Conservation (phyloP, 2,797 vertebrate species). For the Manis pentadactyla region DNA sequence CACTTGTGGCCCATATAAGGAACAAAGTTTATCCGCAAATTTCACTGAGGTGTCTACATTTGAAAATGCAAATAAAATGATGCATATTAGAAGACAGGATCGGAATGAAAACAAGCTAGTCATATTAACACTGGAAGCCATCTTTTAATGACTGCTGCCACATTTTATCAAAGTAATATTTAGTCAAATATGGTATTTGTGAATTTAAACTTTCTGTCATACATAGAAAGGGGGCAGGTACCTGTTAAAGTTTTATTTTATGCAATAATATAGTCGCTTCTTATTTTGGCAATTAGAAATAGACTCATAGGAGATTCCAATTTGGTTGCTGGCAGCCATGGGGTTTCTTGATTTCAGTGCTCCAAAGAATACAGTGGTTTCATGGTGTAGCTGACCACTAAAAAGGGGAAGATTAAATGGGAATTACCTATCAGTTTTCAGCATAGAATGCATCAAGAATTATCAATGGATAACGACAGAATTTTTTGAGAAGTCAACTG, state of each 20-base stretch:
- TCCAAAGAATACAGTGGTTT: constrained; percentile 66
- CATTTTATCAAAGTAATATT: constrained; percentile 69
- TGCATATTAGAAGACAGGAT: constrained; percentile 19
- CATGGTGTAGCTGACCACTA: constrained; percentile 57
- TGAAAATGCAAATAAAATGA: constrained; percentile 19
- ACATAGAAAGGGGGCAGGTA: constrained; percentile 79
- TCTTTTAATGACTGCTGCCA: constrained; percentile 73
- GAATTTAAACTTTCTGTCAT: constrained; percentile 75
- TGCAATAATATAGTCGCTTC: constrained; percentile 62
- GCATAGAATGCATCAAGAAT: neutral
- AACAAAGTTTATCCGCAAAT: constrained; percentile 5
- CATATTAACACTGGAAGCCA: constrained; percentile 77
- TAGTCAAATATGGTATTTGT: constrained; percentile 75
- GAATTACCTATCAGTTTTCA: constrained; percentile 53
- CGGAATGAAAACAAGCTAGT: constrained; percentile 45
- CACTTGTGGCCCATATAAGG: neutral
- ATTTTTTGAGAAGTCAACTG: constrained; percentile 61
- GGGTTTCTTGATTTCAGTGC: constrained; percentile 70
- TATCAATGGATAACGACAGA: constrained; percentile 8
- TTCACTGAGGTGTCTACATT: constrained; percentile 32
- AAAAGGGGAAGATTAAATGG: constrained; percentile 3
- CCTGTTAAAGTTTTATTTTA: constrained; percentile 78
- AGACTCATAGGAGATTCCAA: constrained; percentile 71
- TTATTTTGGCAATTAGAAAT: constrained; percentile 74
- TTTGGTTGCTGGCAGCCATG: constrained; percentile 83